Evolutionary conservation across 23 tunicate genomes (phyloP).

Genomic region (Botrylloides violaceus): DNA sequence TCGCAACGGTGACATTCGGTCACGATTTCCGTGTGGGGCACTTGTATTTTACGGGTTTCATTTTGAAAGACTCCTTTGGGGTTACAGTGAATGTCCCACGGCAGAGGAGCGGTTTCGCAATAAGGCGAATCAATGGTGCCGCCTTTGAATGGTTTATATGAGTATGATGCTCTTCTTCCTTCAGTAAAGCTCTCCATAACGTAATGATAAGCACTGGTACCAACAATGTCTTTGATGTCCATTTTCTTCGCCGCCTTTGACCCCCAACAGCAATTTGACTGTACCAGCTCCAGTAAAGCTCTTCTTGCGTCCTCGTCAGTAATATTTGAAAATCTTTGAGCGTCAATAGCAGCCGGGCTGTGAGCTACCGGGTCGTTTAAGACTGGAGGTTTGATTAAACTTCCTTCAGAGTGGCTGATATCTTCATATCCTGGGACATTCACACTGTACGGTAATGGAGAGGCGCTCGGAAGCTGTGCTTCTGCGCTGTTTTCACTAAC

Average conservation of each 20-base stretch:
- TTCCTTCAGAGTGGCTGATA: no score
- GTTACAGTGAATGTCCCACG: slow-evolving; percentile 62
- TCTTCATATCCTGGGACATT: no score
- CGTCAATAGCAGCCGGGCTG: no score
- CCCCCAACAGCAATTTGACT: slow-evolving; percentile 63
- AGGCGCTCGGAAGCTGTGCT: no score
- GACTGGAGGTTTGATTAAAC: no score
- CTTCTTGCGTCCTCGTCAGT: slow-evolving; percentile 80
- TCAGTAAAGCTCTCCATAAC: slow-evolving; percentile 78
- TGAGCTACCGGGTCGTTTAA: no score
- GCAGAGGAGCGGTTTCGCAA: slow-evolving; percentile 68
- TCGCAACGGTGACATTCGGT: slow-evolving; percentile 35
- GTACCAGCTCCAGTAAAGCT: slow-evolving; percentile 47
- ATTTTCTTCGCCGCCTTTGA: slow-evolving; percentile 52
- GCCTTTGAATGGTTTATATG: slow-evolving; percentile 57
- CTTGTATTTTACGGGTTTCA: slow-evolving; percentile 35
- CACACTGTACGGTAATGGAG: no score
- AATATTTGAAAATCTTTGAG: no score
- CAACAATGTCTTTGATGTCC: slow-evolving; percentile 48
- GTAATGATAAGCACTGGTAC: slow-evolving; percentile 58
- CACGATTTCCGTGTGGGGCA: slow-evolving; percentile 73
- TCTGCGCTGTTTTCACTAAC: no score
- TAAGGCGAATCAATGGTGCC: slow-evolving; percentile 63
- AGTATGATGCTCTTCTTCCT: slow-evolving; percentile 46
- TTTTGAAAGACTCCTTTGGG: slow-evolving; percentile 23